Evolutionary conservation across 1,140 invertebrate genomes (phyloP).

Genomic region (Fopius arisanus): DNA sequence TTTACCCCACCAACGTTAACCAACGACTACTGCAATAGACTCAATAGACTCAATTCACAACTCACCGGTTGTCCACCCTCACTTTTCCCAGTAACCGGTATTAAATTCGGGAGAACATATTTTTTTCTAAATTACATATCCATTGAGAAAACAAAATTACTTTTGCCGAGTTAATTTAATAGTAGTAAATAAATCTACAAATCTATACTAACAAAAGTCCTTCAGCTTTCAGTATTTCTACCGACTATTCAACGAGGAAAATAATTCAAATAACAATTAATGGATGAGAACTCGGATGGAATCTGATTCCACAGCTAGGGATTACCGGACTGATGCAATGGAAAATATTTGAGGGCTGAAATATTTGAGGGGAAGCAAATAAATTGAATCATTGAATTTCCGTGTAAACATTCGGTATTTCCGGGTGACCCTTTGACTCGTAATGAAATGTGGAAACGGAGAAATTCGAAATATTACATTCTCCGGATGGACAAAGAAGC

Average conservation of each 20-base stretch:
- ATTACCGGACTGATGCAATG: no score
- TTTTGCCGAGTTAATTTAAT: no score
- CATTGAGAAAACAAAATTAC: no score
- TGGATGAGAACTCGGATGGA: no score
- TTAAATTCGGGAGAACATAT: neutral
- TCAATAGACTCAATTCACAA: constrained; percentile 50
- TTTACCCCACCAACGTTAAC: constrained; percentile 45
- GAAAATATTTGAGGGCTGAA: no score
- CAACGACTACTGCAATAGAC: constrained; percentile 43
- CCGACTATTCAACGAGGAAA: no score
- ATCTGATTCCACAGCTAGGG: no score
- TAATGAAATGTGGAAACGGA: neutral
- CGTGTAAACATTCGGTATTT: neutral
- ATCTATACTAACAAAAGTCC: no score
- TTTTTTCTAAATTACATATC: no score
- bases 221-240: no score
- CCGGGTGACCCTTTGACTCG: neutral
- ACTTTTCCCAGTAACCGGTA: neutral
- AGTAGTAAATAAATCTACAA: no score
- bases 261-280: no score
- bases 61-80: constrained; percentile 36
- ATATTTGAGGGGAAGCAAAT: neutral
- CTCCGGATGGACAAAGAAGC: neutral
- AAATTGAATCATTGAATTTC: neutral
- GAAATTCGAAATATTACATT: constrained; percentile 15